phyloP scores from a whole-genome alignment of 2,888 invertebrate genomes.

The Hypomecis atomaria region DNA sequence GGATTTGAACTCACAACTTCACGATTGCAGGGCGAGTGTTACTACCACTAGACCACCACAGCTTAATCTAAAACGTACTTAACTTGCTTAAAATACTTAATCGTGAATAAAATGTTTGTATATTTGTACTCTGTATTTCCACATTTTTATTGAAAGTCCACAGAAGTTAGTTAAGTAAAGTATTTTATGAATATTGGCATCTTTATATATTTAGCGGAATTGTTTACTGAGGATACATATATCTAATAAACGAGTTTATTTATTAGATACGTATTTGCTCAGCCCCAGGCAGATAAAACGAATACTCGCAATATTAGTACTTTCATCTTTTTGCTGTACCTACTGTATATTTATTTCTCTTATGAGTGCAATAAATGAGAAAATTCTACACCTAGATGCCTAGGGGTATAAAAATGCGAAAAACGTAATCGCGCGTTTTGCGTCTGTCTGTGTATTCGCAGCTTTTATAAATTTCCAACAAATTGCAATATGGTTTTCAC shows the following conservation, averaged over 20 bases:
- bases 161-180: too few relatives aligned
- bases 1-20: too few relatives aligned
- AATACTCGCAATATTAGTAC: background rate
- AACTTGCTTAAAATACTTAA: too few relatives aligned
- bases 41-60: too few relatives aligned
- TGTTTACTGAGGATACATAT: background rate
- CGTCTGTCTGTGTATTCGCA: background rate
- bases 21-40: too few relatives aligned
- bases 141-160: too few relatives aligned
- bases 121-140: too few relatives aligned
- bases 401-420: background rate
- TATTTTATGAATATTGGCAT: background rate
- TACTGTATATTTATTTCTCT: background rate
- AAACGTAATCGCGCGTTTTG: background rate
- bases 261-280: slow-evolving; percentile 4
- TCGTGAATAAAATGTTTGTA: too few relatives aligned
- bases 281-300: background rate
- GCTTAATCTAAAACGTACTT: too few relatives aligned
- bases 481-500: too few relatives aligned
- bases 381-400: background rate
- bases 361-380: background rate
- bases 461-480: too few relatives aligned
- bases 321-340: background rate
- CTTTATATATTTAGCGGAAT: slow-evolving; percentile 3
- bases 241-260: background rate